Conservation (phyloP, 2,797 vertebrate species). For the Necrosyrtes monachus region DNA sequence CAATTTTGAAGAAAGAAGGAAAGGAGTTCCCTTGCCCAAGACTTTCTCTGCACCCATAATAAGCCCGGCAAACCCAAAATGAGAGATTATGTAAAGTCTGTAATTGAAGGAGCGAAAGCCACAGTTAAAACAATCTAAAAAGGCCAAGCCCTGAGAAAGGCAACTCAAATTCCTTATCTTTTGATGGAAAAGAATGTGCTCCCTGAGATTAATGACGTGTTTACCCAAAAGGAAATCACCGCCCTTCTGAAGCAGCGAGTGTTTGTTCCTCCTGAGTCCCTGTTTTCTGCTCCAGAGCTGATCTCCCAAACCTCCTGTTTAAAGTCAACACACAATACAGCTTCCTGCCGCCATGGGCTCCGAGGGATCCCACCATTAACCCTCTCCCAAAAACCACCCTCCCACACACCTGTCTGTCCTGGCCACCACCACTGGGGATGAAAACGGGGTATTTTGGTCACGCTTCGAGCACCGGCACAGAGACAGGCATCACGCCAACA, state of each 20-base stretch:
- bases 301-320: slow-evolving; percentile 64
- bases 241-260: slow-evolving; percentile 91
- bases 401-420: neutral
- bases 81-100: slow-evolving; percentile 8
- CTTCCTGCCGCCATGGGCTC: slow-evolving; percentile 37
- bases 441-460: neutral
- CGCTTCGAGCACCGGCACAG: accelerated
- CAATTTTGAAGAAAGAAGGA: neutral
- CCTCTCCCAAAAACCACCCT: neutral
- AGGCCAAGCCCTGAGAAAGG: slow-evolving; percentile 70
- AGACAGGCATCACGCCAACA: neutral
- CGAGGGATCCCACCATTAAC: neutral
- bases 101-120: slow-evolving; percentile 28
- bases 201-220: slow-evolving; percentile 96
- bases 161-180: slow-evolving; percentile 90
- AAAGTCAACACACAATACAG: slow-evolving; percentile 41
- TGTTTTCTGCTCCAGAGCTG: slow-evolving; percentile 74
- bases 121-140: slow-evolving; percentile 59
- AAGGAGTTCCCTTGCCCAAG: neutral
- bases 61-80: neutral
- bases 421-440: accelerated
- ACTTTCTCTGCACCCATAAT: slow-evolving; percentile 14
- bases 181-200: slow-evolving; percentile 93
- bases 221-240: slow-evolving; percentile 98
- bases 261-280: slow-evolving; percentile 85